Percentiles rank a stretch among this genome's conserved stretches.
These are phyloP conservation scores for Diarsia brunnea DNA, from an alignment of 2,888 invertebrate species.

Conservation along the genomic window DNA sequence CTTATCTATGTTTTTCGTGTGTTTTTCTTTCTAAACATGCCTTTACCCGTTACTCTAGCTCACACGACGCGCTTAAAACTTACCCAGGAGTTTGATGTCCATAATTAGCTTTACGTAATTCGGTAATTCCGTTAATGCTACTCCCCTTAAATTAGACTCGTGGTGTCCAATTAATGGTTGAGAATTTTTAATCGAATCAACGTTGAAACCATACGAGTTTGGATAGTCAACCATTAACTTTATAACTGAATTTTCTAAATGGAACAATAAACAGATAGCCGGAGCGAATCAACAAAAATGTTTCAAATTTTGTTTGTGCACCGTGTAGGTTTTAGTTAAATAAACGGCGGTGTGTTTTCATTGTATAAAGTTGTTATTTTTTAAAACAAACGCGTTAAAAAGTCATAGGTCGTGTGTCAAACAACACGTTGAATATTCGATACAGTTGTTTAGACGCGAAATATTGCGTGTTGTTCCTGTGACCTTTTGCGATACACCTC, in stretches of 20 bases:
- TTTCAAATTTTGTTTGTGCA: constrained; percentile 44
- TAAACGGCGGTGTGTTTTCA: constrained; percentile 44
- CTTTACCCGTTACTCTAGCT: constrained; percentile 66
- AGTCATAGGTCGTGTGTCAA: constrained; percentile 32
- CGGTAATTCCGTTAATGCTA: constrained; percentile 80
- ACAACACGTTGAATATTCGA: constrained; percentile 33
- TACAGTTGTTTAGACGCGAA: constrained; percentile 2
- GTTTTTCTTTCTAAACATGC: constrained; percentile 6
- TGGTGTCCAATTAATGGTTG: constrained; percentile 76
- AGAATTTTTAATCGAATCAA: constrained; percentile 77
- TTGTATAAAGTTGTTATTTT: constrained; percentile 38
- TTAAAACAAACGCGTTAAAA: constrained; percentile 23
- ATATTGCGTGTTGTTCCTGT: background rate
- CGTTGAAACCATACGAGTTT: constrained; percentile 59
- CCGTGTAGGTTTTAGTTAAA: constrained; percentile 48
- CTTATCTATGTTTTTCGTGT: too few species aligned
- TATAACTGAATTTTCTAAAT: constrained; percentile 62
- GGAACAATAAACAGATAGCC: constrained; percentile 54
- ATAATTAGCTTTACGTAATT: constrained; percentile 84
- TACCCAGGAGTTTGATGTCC: constrained; percentile 81
- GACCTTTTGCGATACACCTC: background rate
- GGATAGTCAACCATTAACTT: constrained; percentile 58
- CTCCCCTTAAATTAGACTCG: constrained; percentile 75
- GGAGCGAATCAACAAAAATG: constrained; percentile 40
- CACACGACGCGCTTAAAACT: constrained; percentile 74